Base-by-base conservation (phyloP, 1,140 invertebrate genomes). In the Drosophila sproati region DNA sequence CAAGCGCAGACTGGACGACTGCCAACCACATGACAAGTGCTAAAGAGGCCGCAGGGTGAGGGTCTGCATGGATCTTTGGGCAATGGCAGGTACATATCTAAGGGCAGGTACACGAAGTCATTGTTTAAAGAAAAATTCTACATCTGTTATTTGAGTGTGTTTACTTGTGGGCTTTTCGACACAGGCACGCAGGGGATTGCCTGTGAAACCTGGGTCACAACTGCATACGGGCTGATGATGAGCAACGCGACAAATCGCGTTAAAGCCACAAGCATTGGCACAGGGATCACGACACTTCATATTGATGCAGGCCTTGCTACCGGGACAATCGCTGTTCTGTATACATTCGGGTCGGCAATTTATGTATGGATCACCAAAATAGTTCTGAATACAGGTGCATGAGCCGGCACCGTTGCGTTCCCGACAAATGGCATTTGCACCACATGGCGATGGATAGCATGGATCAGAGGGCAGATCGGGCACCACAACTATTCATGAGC, bases 251-350 rank as follows among this genome's bases (percentile, higher is more conserved):
- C 97, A 98, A 87, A 96, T 94, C 10, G 97, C 95, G 92, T 97
- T 97, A 50, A 96, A 92, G 43, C 97, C 97, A 93, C 97, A 97
- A 56, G 94, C 94, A 66, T 96, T 96, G 62, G 94, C 93, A 91
- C 97, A 98, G 12, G 96, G 96, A 93, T 97, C 95, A 77, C 94
- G 94, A 91, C 97, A 98, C 93, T 97, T 97, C 92, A 96, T 96
- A 86, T 96, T 96, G 35, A 96, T 94, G 91, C 97, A 98, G 61
- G 96, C 96, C 92, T 95, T 95, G 78, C 95, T 94, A 67, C 93
- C 93, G 43, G 94, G 92, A 93, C 97, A 98, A 86, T 97, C 96
- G 32, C 94, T 95, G 87, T 97, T 97, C 87, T 96, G 95, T n/a
- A 96, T 94, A 91, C 96, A 97, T 93, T 97, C 96, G 10, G 96